A percentile compares a stretch with the other conserved stretches of the same genome.
These are phyloP conservation scores for Cecidostiba fungosa DNA, from an alignment of 2,888 invertebrate species.

Conservation along the genomic window DNA sequence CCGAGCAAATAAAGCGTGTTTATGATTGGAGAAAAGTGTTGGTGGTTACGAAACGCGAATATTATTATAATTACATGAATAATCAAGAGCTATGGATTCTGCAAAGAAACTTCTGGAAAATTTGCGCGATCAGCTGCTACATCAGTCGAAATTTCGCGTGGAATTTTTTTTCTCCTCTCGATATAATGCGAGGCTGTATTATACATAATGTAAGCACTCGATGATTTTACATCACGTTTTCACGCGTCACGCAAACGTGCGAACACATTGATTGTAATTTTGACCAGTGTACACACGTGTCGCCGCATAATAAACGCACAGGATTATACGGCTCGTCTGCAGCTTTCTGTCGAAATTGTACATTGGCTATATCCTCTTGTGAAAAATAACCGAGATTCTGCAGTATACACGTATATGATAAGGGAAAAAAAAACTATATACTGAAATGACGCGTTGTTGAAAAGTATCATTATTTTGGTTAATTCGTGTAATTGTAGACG, in stretches of 20 bases:
- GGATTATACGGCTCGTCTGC: background rate
- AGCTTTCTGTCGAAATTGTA: background rate
- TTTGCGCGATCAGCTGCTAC: too few species aligned
- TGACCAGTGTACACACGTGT: background rate
- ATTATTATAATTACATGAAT: background rate
- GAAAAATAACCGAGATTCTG: background rate
- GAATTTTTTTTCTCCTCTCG: background rate
- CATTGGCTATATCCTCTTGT: background rate
- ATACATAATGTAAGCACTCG: background rate
- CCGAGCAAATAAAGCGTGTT: background rate
- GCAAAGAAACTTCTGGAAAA: background rate
- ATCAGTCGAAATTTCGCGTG: background rate
- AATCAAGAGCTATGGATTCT: background rate
- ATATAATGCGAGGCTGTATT: background rate
- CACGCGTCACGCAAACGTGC: constrained; percentile 44
- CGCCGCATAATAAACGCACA: constrained; percentile 22
- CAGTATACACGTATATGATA: too few species aligned
- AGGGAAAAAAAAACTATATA: background rate
- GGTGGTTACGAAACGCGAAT: background rate
- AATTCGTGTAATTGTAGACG: too few species aligned
- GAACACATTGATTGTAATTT: constrained; percentile 47
- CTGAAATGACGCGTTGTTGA: background rate
- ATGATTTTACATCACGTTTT: background rate
- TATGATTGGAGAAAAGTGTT: background rate
- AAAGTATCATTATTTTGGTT: background rate